Conservation (phyloP, 2,888 invertebrate species). For the Himalopsyche japonica region DNA sequence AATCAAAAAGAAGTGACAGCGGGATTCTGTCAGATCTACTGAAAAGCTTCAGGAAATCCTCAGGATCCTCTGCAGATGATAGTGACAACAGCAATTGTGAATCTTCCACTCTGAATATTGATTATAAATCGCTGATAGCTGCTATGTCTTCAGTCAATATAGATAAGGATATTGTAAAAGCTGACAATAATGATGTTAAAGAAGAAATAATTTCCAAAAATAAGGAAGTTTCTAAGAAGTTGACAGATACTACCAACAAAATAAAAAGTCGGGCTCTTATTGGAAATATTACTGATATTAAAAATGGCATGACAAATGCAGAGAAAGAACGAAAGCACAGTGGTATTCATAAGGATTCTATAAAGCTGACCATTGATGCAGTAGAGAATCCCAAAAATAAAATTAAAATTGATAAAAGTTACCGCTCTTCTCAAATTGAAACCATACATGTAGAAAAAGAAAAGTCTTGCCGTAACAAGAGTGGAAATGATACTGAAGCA, state of each 20-base stretch:
- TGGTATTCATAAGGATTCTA: neutral
- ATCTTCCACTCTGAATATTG: neutral
- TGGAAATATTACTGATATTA: neutral
- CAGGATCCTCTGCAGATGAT: conserved; percentile 10
- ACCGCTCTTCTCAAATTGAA: neutral
- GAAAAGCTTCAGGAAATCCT: neutral
- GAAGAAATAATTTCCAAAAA: neutral
- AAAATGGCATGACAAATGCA: neutral
- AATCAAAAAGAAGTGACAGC: neutral
- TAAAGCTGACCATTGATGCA: neutral
- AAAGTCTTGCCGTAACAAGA: neutral
- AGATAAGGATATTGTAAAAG: neutral
- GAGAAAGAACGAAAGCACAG: neutral
- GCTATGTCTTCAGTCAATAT: conserved; percentile 18
- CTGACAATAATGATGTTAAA: neutral
- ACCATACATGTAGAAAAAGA: neutral
- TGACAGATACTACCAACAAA: neutral
- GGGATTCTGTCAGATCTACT: neutral
- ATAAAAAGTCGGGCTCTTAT: neutral
- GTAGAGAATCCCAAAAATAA: neutral
- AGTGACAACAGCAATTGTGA: neutral
- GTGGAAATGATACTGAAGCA: neutral
- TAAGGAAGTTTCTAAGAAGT: neutral
- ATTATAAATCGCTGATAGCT: conserved; percentile 15
- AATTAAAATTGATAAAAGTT: neutral